Evolutionary conservation across 2,888 invertebrate species (phyloP), one percentile per base, ranked within the genome.

Genomic region (Athripsodes cinereus): DNA sequence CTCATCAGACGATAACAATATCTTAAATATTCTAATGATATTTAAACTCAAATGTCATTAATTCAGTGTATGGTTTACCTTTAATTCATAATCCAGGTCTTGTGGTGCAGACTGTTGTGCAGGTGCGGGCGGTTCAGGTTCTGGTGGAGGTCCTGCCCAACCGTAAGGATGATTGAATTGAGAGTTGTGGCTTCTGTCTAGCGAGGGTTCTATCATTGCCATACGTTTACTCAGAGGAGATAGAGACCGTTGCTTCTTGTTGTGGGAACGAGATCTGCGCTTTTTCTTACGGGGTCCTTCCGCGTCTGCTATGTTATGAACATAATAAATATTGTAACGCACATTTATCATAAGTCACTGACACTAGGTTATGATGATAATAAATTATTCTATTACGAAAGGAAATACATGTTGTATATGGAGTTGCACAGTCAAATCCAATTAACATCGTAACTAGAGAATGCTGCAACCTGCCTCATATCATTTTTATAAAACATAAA

Each of bases 201-300:
- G 74, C 1, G 76, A 76, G 50, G 84, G 82, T 56, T 84, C 80
- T 72, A 87, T 79, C 75, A 86, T 80, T 20, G 88, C 89, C 88
- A 91, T 88, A 11, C 90, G 84, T 70, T 91, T 91, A 73, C 90
- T 90, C 26, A 91, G 76, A 1, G 91, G 91, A 31, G 90, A 91
- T 52, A 90, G 73, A 0, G 91, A 91, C 8, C 85, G 83, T 66
- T 87, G 85, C 54, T 84, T 82, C 69, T 83, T 81, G 68, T 80
- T 78, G 67, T 75, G 75, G 0, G 81, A 78, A 53, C 80, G 76
- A 2, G 80, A 80, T 11, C 81, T 76, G 57, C 81, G 80, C 68
- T 83, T 84, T 73, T 83, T 83, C 71, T 80, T 79, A 52, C 76
- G 74, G 5, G 78, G 78, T 20, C 80, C 67, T 69, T 82, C 78